phyloP scores from a whole-genome alignment of 2,113 vertebrate species.

The Salvelinus fontinalis region DNA sequence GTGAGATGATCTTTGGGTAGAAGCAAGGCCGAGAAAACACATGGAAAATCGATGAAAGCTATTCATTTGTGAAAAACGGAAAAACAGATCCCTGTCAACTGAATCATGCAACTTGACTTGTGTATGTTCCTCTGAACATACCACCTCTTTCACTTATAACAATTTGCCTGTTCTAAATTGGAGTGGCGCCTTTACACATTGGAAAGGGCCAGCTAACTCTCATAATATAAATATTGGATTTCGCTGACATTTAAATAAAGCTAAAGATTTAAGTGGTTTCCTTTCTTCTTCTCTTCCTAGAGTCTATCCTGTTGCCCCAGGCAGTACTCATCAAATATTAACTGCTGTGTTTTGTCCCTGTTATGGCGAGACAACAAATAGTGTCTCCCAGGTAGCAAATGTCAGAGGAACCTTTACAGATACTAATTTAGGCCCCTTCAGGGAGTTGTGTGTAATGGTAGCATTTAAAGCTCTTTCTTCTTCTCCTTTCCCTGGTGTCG shows the following conservation, averaged over 20 bases:
- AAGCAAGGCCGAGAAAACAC: too few relatives aligned
- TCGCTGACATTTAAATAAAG: conserved; percentile 51
- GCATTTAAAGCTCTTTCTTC: conserved; percentile 25
- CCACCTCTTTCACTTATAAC: conserved; percentile 1
- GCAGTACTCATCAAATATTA: conserved; percentile 60
- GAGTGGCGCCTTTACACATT: too few relatives aligned
- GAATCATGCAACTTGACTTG: too few relatives aligned
- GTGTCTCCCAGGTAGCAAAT: conserved; percentile 45
- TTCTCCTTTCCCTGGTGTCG: conserved; percentile 5
- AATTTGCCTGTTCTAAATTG: too few relatives aligned
- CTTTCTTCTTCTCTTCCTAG: conserved; percentile 5
- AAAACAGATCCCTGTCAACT: too few relatives aligned
- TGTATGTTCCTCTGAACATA: too few relatives aligned
- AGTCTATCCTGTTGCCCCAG: conserved; percentile 4
- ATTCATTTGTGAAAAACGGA: too few relatives aligned
- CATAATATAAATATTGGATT: neutral
- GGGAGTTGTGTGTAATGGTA: conserved; percentile 14
- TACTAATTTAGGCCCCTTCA: conserved; percentile 37
- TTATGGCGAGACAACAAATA: conserved; percentile 35
- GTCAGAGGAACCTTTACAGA: conserved; percentile 56
- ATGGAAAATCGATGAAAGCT: too few relatives aligned
- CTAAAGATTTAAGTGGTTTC: conserved; percentile 17
- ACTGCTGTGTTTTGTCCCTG: conserved; percentile 9
- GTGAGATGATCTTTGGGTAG: too few relatives aligned
- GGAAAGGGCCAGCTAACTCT: too few relatives aligned